Evolutionary conservation across 92 coral and sea anemone species (phyloP), one percentile per base, ranked within the genome.

Genomic region (Plumapathes pennacea): DNA sequence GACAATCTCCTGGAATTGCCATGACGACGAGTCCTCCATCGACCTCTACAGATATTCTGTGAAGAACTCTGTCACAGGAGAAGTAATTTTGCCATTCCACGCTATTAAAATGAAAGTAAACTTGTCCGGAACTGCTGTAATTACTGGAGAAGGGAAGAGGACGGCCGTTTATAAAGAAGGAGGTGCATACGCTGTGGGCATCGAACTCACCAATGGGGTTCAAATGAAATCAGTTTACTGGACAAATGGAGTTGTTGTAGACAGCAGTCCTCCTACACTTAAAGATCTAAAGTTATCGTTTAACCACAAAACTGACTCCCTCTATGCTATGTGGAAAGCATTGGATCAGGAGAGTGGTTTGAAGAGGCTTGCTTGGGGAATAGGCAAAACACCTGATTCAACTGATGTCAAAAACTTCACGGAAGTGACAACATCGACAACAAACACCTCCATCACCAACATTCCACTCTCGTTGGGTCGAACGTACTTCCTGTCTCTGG

Each of bases 221-320:
- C 72, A 67, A 22, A 72, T 80, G 1, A 60, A 45, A 27, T 48
- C 77, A 17, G 81, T 76, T 29, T 84, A 71, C 47, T 92, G 98
- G 98, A 92, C 98, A 43, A 68, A 57, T 41, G 96, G 89, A 2
- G 96, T 92, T 10, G 40, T 54, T 10, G 74, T 92, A 32, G 98
- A 92, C 51, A 78, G 72, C 32, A 78, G 92, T 0, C 94, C 98
- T 7, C 98, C 98, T 17, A 71, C 64, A 26, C 69, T 84, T 18
- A 84, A 60, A 21, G 67, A 84, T 18, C 44, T 92, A n/a, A 47
- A 52, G 22, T 55, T 89, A 15, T 32, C 30, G 12, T 92, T 80
- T 57, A 28, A 77, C 44, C 89, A 90, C 21, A 49, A 25, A 28
- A 80, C 39, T 27, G 78, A 72, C 26, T 25, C 85, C 0, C 14